phyloP scores from a whole-genome alignment of 1,140 invertebrate species.

The Latrodectus geometricus region DNA sequence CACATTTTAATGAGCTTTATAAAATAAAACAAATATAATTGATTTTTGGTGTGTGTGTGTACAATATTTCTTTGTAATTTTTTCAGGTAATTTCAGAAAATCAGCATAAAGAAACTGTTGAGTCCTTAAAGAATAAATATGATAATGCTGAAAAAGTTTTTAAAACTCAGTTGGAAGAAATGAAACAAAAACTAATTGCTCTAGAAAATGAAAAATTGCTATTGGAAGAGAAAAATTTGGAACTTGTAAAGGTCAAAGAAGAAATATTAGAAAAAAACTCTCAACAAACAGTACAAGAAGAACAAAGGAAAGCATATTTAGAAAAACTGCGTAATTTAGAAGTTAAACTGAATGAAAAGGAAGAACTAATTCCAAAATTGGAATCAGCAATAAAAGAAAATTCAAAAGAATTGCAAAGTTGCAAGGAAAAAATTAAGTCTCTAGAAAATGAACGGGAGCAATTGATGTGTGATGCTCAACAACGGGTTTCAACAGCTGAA shows the following conservation, averaged over 20 bases:
- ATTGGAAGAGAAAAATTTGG: constrained; percentile 10
- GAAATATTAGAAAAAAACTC: constrained; percentile 32
- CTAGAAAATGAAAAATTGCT: constrained; percentile 19
- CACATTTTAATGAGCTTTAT: neutral
- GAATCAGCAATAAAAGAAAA: constrained; percentile 24
- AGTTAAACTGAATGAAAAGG: constrained; percentile 53
- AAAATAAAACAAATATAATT: neutral
- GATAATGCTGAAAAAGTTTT: constrained; percentile 54
- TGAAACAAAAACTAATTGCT: constrained; percentile 2
- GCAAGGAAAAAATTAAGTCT: constrained; percentile 27
- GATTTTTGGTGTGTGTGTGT: neutral
- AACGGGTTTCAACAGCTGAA: constrained; percentile 43
- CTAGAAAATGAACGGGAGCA: constrained; percentile 41
- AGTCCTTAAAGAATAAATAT: constrained; percentile 33
- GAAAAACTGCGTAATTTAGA: constrained; percentile 38
- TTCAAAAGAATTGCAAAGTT: constrained; percentile 27
- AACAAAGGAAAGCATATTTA: constrained; percentile 29
- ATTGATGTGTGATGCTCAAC: constrained; percentile 47
- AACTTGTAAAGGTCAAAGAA: constrained; percentile 25
- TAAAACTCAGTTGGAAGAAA: constrained; percentile 36
- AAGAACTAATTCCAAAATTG: constrained; percentile 48
- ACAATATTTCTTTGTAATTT: neutral
- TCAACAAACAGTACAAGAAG: constrained; percentile 50
- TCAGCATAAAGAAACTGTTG: constrained; percentile 35
- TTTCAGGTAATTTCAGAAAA: constrained; percentile 31